A percentile compares a stretch with the other conserved stretches of the same genome.
Evolutionary conservation across 2,113 vertebrate genomes (phyloP).

Genomic region (Meles meles): DNA sequence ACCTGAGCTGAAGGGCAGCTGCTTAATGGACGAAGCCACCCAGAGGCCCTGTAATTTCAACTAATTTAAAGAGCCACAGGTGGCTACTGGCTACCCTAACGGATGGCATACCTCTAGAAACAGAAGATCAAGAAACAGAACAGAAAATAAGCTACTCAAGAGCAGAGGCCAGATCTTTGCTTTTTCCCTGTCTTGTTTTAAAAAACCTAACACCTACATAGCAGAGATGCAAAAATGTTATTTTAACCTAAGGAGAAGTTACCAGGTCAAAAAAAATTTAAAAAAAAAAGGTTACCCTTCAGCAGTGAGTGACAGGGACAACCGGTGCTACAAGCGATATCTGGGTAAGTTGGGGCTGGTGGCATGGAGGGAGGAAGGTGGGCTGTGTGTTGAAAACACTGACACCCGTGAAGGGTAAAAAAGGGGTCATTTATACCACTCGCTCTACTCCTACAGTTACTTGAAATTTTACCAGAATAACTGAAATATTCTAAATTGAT

Average conservation of each 20-base stretch:
- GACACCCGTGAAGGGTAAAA: background rate
- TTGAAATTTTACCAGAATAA: conserved; percentile 8
- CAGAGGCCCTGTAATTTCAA: background rate
- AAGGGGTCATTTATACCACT: background rate
- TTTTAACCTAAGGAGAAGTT: background rate
- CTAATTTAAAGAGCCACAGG: background rate
- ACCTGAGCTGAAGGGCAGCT: too few relatives aligned
- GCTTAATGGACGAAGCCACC: too few relatives aligned
- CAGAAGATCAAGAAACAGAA: background rate
- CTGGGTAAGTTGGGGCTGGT: accelerated
- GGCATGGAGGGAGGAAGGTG: accelerated
- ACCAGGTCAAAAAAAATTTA: background rate
- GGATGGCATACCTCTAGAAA: background rate
- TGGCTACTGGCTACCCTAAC: too few relatives aligned
- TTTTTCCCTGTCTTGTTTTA: background rate
- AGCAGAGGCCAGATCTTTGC: background rate
- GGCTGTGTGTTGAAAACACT: background rate
- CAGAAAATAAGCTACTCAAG: background rate
- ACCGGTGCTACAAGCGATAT: background rate
- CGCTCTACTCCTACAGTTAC: background rate
- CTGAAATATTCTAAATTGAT: background rate
- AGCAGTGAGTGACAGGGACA: background rate
- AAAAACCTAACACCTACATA: background rate
- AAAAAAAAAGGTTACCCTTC: background rate
- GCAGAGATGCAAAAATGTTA: background rate